Base-by-base conservation (phyloP, 2,888 invertebrate species). In the Theristus sp. region DNA sequence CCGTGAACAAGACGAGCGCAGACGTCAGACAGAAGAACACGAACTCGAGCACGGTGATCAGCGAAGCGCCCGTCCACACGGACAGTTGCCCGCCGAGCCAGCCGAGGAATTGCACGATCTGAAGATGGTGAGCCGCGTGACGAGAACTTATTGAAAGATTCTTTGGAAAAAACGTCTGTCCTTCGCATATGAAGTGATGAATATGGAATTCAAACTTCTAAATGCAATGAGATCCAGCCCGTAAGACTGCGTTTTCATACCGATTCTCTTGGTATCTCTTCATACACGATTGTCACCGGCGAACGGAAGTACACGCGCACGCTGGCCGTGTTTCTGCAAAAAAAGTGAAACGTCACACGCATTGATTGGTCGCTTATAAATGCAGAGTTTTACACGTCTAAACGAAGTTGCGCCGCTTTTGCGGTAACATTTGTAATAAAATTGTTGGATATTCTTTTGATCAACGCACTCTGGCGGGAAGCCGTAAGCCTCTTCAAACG, bases 1-100 rank as follows among this genome's bases (percentile, higher is more conserved):
- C 60, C n/a, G 38, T 28, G 38, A 28, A 60, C 27, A 60, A n/a
- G 10, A 60, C 60, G 31, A 60, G 54, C 17, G 28, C 46, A 22
- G 38, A 22, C 10, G 56, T 55, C n/a, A 54, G 46, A 2, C 20
- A 3, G 28, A 60, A 55, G 20, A 28, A 24, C 27, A 17, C 55
- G 27, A 55, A 54, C 29, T 60, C 60, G 10, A 60, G 1, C 6
- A 60, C 13, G 25, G 60, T 60, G 26, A 60, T 60, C 38, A 60
- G 20, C 13, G 60, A 60, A 2, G 60, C 55, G 25, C 60, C 60
- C 24, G 60, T 60, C 60, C 59, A 59, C 28, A 53, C 53, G n/a
- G 28, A 52, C 59, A 59, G 31, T 29, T 59, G 59, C n/a, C 60
- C 60, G 26, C 60, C 60, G 55, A 60, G 24, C 60, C 60, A 60